Percentiles rank a stretch among this genome's conserved stretches.
phyloP scores from a whole-genome alignment of 1,140 invertebrate species.

The Hetaerina americana region DNA sequence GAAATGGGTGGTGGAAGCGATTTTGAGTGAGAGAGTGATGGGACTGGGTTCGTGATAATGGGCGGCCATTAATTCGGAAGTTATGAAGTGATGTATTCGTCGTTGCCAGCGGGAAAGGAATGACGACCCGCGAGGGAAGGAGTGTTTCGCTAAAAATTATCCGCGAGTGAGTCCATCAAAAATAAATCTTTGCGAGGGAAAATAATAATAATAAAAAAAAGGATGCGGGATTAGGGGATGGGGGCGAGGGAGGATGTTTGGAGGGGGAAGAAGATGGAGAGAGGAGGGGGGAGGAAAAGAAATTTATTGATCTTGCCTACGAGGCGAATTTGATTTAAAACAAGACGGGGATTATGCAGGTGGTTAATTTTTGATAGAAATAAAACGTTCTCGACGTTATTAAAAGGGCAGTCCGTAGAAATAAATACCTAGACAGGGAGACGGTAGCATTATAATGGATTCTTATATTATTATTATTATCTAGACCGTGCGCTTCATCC shows the following conservation, averaged over 20 bases:
- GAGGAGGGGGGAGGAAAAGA: not conserved
- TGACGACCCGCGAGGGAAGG: not conserved
- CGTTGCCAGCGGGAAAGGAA: not conserved
- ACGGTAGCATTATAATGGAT: too few species aligned
- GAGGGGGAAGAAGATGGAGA: not conserved
- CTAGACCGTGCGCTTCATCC: too few species aligned
- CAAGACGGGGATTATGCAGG: not conserved
- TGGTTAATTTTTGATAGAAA: not conserved
- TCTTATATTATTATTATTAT: too few species aligned
- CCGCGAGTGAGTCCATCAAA: not conserved
- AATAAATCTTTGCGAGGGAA: too few species aligned
- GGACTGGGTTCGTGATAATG: not conserved
- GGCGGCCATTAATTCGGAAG: not conserved
- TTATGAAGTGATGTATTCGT: not conserved
- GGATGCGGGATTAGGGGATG: too few species aligned
- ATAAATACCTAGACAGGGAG: too few species aligned
- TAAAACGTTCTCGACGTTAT: not conserved
- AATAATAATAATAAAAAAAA: too few species aligned
- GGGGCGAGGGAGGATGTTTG: too few species aligned
- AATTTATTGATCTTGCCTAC: not conserved
- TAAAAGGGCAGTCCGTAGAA: not conserved
- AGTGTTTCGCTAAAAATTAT: not conserved
- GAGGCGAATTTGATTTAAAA: not conserved
- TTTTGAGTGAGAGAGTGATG: not conserved
- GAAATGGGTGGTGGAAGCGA: not conserved